Evolutionary conservation across 1,140 invertebrate species (phyloP).

Genomic region (Scaptomyza montana): DNA sequence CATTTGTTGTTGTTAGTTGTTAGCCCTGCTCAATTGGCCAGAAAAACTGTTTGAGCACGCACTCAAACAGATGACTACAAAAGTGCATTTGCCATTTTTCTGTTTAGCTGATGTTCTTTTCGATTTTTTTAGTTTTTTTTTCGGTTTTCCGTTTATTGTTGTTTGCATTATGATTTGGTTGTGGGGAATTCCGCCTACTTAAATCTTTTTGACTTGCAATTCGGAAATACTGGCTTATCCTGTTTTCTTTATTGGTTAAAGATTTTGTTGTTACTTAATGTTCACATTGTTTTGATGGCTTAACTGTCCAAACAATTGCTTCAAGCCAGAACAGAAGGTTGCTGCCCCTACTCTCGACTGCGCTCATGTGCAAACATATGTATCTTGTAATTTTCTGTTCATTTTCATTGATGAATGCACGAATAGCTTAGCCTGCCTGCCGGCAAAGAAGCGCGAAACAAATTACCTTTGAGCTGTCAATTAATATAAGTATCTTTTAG

Average conservation of each 20-base stretch:
- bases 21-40: constrained; percentile 67
- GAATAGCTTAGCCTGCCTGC: constrained; percentile 37
- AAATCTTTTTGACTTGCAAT: constrained; percentile 79
- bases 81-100: constrained; percentile 57
- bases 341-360: not conserved
- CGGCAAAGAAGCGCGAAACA: constrained; percentile 33
- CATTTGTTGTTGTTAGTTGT: constrained; percentile 33
- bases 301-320: constrained; percentile 65
- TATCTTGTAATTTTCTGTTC: constrained; percentile 25
- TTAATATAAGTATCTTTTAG: constrained; percentile 29
- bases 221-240: constrained; percentile 81
- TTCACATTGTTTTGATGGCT: constrained; percentile 66
- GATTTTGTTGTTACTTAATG: constrained; percentile 48
- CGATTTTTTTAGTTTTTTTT: constrained; percentile 19
- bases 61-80: constrained; percentile 72
- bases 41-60: constrained; percentile 75
- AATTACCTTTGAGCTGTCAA: constrained; percentile 31
- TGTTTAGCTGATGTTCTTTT: constrained; percentile 40
- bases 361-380: constrained; percentile 31
- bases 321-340: constrained; percentile 3
- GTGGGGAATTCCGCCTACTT: constrained; percentile 80
- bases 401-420: constrained; percentile 54
- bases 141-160: constrained; percentile 12
- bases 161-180: constrained; percentile 34
- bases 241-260: constrained; percentile 82